Evolutionary conservation across 2,888 invertebrate genomes (phyloP).

Genomic region (Dryomyza anilis): DNA sequence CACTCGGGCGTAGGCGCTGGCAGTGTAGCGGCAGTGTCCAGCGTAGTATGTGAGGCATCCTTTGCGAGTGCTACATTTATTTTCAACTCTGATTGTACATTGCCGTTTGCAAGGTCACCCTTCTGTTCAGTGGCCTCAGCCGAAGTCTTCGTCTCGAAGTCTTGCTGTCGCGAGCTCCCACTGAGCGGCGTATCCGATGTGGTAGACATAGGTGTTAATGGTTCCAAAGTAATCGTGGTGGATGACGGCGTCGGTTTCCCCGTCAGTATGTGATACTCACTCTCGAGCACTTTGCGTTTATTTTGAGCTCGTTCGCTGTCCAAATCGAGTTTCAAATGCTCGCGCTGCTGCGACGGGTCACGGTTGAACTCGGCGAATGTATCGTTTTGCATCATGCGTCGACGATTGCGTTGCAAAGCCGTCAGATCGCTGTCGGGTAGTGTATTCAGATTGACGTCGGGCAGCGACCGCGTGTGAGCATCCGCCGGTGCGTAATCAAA

Average conservation of each 20-base stretch:
- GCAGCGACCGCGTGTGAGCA: conserved; percentile 27
- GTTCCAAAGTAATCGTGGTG: conserved; percentile 29
- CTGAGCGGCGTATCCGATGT: conserved; percentile 36
- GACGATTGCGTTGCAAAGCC: conserved; percentile 58
- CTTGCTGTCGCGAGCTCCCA: conserved; percentile 27
- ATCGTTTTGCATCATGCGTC: conserved; percentile 55
- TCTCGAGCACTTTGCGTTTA: conserved; percentile 45
- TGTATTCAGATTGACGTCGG: conserved; percentile 48
- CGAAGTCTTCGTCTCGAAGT: not conserved
- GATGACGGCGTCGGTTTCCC: conserved; percentile 30
- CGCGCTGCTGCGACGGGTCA: conserved; percentile 37
- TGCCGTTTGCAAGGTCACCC: conserved; percentile 36
- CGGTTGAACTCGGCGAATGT: conserved; percentile 44
- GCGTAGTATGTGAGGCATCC: not conserved
- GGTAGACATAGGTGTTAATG: conserved; percentile 48
- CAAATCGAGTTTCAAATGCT: conserved; percentile 44
- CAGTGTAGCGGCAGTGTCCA: conserved; percentile 27
- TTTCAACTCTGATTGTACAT: conserved; percentile 20
- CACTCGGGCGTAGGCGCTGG: conserved; percentile 44
- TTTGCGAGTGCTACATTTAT: conserved; percentile 2
- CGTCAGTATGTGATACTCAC: conserved; percentile 47
- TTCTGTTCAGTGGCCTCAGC: conserved; percentile 16
- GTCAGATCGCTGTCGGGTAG: conserved; percentile 40
- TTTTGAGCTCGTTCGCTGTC: conserved; percentile 45
- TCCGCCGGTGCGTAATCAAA: conserved; percentile 61